Percentiles rank a stretch among this genome's conserved stretches.
Evolutionary conservation across 2,113 vertebrate genomes (phyloP).

Genomic region (Thryonomys swinderianus): DNA sequence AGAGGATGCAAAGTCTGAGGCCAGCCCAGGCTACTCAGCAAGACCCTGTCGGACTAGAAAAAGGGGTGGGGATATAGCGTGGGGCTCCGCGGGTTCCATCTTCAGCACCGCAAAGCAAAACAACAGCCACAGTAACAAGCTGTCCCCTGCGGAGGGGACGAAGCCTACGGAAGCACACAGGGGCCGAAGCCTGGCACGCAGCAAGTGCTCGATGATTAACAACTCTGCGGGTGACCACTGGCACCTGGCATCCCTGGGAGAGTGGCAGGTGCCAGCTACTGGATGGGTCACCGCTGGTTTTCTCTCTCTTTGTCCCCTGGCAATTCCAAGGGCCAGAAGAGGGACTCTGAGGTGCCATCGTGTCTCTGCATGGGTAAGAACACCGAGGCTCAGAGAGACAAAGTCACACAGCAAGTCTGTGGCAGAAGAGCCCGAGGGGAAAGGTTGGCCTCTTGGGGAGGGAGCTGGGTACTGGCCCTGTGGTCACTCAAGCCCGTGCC

Average conservation of each 20-base stretch:
- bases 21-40: background rate
- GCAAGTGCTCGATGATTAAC: background rate
- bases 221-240: background rate
- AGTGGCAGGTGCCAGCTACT: background rate
- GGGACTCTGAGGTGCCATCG: rapidly evolving
- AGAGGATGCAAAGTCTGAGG: background rate
- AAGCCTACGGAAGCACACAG: rapidly evolving
- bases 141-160: background rate
- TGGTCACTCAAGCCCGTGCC: background rate
- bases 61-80: background rate
- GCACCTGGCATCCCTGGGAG: background rate
- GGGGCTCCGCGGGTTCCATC: background rate
- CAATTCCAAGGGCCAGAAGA: background rate
- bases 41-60: background rate
- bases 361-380: background rate
- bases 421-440: background rate
- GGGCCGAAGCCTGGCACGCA: background rate
- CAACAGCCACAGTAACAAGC: background rate
- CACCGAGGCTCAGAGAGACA: background rate
- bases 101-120: background rate
- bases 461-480: background rate
- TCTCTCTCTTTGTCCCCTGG: background rate
- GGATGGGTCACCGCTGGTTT: background rate
- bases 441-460: too few species aligned
- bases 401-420: background rate